phyloP scores from a whole-genome alignment of 2,113 vertebrate genomes.

The Gnathonemus echidnorhynchus region DNA sequence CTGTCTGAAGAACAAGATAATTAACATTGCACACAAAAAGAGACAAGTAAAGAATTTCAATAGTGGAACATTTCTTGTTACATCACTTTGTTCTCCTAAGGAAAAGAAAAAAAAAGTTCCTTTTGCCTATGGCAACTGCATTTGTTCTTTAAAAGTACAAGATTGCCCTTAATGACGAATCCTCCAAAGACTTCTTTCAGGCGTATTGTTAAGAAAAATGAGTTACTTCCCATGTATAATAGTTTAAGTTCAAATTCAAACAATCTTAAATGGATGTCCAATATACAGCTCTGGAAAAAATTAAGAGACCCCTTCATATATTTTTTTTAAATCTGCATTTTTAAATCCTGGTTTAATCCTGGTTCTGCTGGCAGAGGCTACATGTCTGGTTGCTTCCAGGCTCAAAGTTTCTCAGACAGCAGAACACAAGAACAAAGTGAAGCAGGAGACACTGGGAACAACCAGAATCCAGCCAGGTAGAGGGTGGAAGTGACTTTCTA shows the following conservation, averaged over 20 bases:
- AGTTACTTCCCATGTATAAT: background rate
- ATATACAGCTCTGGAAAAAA: background rate
- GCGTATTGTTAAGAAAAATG: background rate
- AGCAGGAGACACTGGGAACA: background rate
- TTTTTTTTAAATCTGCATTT: background rate
- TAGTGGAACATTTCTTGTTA: background rate
- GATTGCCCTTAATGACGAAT: background rate
- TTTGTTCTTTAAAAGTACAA: slow-evolving; percentile 15
- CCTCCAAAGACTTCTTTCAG: background rate
- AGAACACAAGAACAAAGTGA: background rate
- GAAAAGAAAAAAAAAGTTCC: background rate
- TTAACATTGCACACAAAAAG: background rate
- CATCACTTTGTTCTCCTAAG: background rate
- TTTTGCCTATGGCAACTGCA: background rate
- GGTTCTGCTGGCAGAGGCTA: background rate
- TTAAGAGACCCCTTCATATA: background rate
- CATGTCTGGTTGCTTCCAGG: background rate
- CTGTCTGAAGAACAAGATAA: slow-evolving; percentile 5
- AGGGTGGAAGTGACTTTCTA: background rate
- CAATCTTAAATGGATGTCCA: background rate
- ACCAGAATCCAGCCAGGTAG: background rate
- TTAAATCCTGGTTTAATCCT: background rate
- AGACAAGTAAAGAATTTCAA: background rate
- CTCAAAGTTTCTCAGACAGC: background rate
- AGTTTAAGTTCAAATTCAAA: background rate